Conservation (phyloP, 2,888 invertebrate species). For the Heliothis peltigera region DNA sequence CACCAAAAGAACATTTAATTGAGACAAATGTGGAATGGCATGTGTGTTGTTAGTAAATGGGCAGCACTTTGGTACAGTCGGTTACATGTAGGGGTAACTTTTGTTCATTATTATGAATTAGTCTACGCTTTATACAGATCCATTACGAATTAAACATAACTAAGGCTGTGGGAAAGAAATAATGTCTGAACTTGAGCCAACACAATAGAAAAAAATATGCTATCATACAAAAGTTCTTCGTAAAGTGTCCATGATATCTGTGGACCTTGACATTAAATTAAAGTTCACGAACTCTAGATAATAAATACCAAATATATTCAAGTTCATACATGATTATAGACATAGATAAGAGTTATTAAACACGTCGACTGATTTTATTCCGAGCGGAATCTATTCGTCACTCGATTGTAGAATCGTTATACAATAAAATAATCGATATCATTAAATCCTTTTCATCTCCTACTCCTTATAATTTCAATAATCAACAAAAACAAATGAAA, state of each 20-base stretch:
- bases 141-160: slow-evolving; percentile 30
- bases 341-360: slow-evolving; percentile 25
- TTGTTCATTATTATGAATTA: slow-evolving; percentile 36
- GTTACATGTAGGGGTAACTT: slow-evolving; percentile 64
- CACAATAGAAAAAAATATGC: slow-evolving; percentile 7
- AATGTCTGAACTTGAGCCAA: slow-evolving; percentile 28
- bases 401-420: slow-evolving; percentile 14
- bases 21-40: slow-evolving; percentile 84
- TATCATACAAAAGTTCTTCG: background rate
- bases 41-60: slow-evolving; percentile 58
- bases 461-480: slow-evolving; percentile 47
- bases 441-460: slow-evolving; percentile 25
- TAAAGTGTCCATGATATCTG: background rate
- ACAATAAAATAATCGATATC: slow-evolving; percentile 31
- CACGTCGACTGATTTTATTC: slow-evolving; percentile 23
- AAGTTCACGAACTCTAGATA: slow-evolving; percentile 6
- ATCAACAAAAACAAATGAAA: slow-evolving; percentile 59
- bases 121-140: slow-evolving; percentile 40
- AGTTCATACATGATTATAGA: slow-evolving; percentile 20
- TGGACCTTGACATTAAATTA: slow-evolving; percentile 9
- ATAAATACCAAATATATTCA: slow-evolving; percentile 11
- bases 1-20: slow-evolving; percentile 81
- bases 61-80: slow-evolving; percentile 72
- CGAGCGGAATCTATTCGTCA: slow-evolving; percentile 23
- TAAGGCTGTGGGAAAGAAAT: slow-evolving; percentile 31